A percentile compares a stretch with the other conserved stretches of the same genome.
Evolutionary conservation across 2,888 invertebrate genomes (phyloP).

Genomic region (Rotaria macrura): DNA sequence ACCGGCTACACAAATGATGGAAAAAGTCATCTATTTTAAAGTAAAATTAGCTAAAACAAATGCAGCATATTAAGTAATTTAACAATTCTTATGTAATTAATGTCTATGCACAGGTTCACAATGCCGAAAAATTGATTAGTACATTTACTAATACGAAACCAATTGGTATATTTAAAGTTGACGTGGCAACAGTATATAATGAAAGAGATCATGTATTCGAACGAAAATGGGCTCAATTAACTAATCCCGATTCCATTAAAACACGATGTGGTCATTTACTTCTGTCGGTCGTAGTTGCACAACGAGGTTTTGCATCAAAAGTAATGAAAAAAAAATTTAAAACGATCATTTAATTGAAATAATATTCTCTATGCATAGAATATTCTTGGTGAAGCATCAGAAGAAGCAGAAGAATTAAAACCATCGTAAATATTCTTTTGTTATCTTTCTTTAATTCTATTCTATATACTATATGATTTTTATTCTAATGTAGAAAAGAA

Average conservation of each 20-base stretch:
- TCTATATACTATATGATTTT: no score
- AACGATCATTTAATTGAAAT: no score
- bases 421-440: background rate
- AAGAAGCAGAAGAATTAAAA: background rate
- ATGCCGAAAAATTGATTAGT: background rate
- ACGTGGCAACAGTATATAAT: background rate
- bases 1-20: constrained; percentile 36
- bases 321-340: background rate
- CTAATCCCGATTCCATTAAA: background rate
- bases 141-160: background rate
- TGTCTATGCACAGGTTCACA: background rate
- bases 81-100: no score
- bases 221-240: background rate
- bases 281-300: background rate
- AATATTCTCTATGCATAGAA: background rate
- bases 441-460: background rate
- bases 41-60: constrained; percentile 35
- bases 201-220: background rate
- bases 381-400: background rate
- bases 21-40: constrained; percentile 37
- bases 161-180: background rate
- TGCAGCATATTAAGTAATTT: no score
- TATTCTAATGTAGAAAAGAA: background rate
- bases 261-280: background rate
- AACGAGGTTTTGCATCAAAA: background rate